Conservation (phyloP, 2,113 vertebrate species). For the Anolis sagrei region DNA sequence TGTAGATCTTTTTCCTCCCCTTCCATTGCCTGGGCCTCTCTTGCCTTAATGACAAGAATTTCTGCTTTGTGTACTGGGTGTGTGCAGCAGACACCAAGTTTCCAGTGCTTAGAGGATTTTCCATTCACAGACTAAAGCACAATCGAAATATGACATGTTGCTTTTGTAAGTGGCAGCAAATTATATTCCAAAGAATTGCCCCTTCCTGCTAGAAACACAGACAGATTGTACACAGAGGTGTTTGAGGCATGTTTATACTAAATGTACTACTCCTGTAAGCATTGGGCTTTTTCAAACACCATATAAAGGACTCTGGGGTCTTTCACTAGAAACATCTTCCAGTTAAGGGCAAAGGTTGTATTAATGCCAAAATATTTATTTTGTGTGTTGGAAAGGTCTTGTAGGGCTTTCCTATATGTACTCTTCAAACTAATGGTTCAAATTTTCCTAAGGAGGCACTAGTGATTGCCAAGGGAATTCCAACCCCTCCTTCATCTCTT, state of each 20-base stretch:
- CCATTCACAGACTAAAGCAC: conserved; percentile 69
- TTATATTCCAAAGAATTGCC: conserved; percentile 46
- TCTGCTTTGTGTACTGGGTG: conserved; percentile 75
- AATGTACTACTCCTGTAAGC: background rate
- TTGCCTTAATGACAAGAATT: conserved; percentile 75
- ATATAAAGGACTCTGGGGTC: background rate
- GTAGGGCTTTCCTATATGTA: background rate
- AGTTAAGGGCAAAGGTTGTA: too few species aligned
- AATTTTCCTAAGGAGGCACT: background rate
- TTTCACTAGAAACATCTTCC: too few species aligned
- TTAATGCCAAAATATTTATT: too few species aligned
- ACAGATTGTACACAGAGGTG: background rate
- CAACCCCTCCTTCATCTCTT: background rate
- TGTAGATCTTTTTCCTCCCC: conserved; percentile 72
- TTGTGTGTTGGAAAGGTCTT: background rate
- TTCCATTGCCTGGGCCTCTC: conserved; percentile 70
- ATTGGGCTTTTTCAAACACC: background rate
- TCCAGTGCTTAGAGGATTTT: conserved; percentile 73
- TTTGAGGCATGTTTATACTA: background rate
- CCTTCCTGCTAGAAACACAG: conserved; percentile 17
- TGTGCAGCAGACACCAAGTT: conserved; percentile 70
- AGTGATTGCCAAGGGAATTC: background rate
- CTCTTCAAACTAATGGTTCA: background rate
- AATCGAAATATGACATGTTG: conserved; percentile 69
- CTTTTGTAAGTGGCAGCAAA: conserved; percentile 59